Evolutionary conservation across 1,140 invertebrate genomes (phyloP), one percentile per base, ranked within the genome.

Genomic region (Sminthurides bifidus): DNA sequence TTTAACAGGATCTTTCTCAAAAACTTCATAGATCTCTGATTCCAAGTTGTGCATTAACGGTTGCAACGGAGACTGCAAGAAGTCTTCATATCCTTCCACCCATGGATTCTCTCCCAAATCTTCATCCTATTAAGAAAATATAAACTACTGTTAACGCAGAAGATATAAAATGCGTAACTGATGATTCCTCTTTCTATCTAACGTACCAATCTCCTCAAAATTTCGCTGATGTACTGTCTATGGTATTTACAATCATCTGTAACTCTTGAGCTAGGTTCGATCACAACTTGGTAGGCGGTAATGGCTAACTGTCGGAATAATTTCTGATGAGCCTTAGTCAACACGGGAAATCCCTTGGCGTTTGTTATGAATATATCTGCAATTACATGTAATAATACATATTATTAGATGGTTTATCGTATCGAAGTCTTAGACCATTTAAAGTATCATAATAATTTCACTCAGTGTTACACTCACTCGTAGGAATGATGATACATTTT

Each of bases 1-100:
- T 72, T 99, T 99, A 0, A 94, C 75, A 12, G 91, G 89, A 79
- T 99, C 95, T 68, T 91, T 90, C 74, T 99, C 95, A 78, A 99
- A 99, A 6, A 96, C 82, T 76, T 97, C 92, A 70, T 99, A 99
- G 1, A 93, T 94, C 59, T 86, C 81, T 5, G 87, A 88, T 70
- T 97, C 91, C 17, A 99, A 76, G 74, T 98, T 95, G 68, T 98
- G 92, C 72, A 85, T 85, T 2, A 98, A 71, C 8, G 96, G 96
- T 74, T 98, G 87, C 14, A 93, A 70, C 2, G 86, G 87, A 65
- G 80, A 83, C 69, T 96, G 92, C 3, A 97, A 72, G 66, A 82
- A 86, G 74, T 97, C 92, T 75, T 96, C 92, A 74, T 87, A 96
- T 0, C 92, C 92, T 59, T 72, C 72, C 48, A 74, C 8, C 17